Evolutionary conservation across 2,797 vertebrate genomes (phyloP), one percentile per base, ranked within the genome.

Genomic region (Oryzias dopingdopingensis): DNA sequence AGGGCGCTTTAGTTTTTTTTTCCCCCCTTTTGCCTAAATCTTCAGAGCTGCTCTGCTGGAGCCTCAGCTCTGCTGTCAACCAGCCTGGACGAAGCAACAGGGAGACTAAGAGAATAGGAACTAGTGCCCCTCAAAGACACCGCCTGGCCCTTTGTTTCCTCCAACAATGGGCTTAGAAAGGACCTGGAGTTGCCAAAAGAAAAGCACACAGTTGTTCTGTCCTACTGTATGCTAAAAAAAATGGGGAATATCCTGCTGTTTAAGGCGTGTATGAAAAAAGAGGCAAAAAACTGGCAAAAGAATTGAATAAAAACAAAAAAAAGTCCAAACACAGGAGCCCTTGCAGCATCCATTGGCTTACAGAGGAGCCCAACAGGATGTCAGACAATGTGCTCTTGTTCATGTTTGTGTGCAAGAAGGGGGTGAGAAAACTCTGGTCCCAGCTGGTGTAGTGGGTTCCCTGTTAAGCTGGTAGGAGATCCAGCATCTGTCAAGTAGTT

Each of bases 61-160:
- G 68, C 29, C 70, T 52, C 52, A 18, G 71, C 55, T 6, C 44
- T 50, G 59, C 65, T 81, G 72, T 79, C 76, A 74, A 51, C 49
- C 17, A 57, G 64, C 59, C 45, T 52, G 77, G 67, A 73, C 75
- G 59, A 56, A 69, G 67, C 46, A 4, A 1, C n/a, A 49, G 56
- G 48, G 49, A 43, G 56, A n/a, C 40, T 59, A 50, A 70, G 65
- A 49, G 59, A 67, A 67, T 72, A 61, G 52, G 54, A 73, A 62
- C 80, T 48, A 37, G 59, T 61, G 80, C 23, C 73, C 68, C 79
- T 77, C 50, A 62, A 74, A 77, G 68, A 76, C 32, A 16, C 65
- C 7, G 66, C 32, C 59, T 49, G 68, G 70, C 61, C 65, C 70
- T 87, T 80, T 89, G 83, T 84, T 84, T 81, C 55, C 48, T 48